These are phyloP conservation scores for Bubo bubo DNA, from an alignment of 2,113 vertebrate genomes.

Conservation along the genomic window DNA sequence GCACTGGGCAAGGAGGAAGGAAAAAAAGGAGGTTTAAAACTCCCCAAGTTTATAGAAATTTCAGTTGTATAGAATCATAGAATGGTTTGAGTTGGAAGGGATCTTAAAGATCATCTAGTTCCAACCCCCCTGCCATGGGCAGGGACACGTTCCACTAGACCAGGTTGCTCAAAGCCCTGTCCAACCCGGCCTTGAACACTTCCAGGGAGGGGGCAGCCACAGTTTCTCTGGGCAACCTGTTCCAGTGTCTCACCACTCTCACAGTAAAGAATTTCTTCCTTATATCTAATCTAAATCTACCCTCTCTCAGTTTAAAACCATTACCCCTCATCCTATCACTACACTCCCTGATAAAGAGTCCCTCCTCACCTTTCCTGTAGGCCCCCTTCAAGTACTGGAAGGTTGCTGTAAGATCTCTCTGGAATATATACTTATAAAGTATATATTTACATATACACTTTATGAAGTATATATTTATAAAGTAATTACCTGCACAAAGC, in stretches of 20 bases:
- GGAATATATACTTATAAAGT: background rate
- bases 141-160: background rate
- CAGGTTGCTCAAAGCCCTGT: background rate
- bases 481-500: background rate
- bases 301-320: background rate
- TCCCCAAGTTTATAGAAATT: background rate
- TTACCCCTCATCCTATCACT: background rate
- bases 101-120: background rate
- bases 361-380: background rate
- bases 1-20: background rate
- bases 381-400: background rate
- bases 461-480: background rate
- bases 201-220: too few relatives aligned
- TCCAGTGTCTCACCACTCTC: background rate
- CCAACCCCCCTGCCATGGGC: accelerated
- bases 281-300: background rate
- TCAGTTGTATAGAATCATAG: background rate
- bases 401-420: too few relatives aligned
- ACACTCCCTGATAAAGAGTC: background rate
- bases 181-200: too few relatives aligned
- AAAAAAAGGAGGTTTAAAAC: background rate
- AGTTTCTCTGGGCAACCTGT: too few relatives aligned
- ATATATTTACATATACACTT: background rate
- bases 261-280: background rate
- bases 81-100: background rate